A percentile compares a stretch with the other conserved stretches of the same genome.
These are phyloP conservation scores for Aurelia aurita DNA, from an alignment of 30 jellyfish, hydroid and myxozoan genomes.

Conservation along the genomic window DNA sequence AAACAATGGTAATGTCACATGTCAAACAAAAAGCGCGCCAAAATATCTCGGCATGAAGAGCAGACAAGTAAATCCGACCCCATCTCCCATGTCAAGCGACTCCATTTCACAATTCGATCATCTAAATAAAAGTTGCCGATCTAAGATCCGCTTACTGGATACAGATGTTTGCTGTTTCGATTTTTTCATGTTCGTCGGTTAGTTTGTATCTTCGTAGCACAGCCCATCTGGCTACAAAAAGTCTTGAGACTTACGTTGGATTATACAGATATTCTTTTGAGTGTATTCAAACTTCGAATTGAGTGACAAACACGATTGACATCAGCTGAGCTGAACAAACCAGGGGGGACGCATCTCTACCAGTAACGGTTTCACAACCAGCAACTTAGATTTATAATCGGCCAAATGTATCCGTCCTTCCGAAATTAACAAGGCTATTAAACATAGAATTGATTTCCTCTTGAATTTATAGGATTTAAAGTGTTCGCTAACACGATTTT, in stretches of 20 bases:
- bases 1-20: slow-evolving; percentile 20
- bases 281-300: slow-evolving; percentile 47
- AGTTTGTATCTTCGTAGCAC: slow-evolving; percentile 25
- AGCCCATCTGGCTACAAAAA: slow-evolving; percentile 74
- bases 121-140: slow-evolving; percentile 14
- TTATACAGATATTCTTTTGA: slow-evolving; percentile 50
- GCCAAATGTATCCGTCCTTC: too few relatives aligned
- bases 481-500: too few relatives aligned
- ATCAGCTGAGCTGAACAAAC: slow-evolving; percentile 20
- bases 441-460: background rate
- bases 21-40: slow-evolving; percentile 60
- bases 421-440: background rate
- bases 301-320: slow-evolving; percentile 57
- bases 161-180: slow-evolving; percentile 61
- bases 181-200: slow-evolving; percentile 24
- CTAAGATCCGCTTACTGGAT: slow-evolving; percentile 28
- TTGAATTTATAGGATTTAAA: background rate
- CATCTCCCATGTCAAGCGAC: slow-evolving; percentile 25
- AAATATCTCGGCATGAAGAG: slow-evolving; percentile 7
- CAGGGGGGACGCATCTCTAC: slow-evolving; percentile 33
- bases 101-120: slow-evolving; percentile 33
- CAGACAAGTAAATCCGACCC: slow-evolving; percentile 24
- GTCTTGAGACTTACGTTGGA: slow-evolving; percentile 60
- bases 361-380: background rate
- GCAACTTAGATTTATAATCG: background rate